A percentile compares a stretch with the other conserved stretches of the same genome.
These are phyloP conservation scores for Trachelus troglodyta DNA, from an alignment of 2,888 invertebrate species.

Conservation along the genomic window DNA sequence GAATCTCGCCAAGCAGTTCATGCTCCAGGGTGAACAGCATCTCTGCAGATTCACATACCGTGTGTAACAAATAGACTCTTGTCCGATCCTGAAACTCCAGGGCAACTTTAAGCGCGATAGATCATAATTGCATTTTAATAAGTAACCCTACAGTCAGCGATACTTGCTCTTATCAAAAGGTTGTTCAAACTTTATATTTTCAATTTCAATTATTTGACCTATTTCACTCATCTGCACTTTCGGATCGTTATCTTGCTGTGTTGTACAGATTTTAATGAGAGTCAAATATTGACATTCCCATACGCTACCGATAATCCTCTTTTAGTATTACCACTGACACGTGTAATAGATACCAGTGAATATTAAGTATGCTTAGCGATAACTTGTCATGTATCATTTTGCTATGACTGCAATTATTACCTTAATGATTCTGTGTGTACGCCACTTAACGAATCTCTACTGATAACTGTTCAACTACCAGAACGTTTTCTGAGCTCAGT, in stretches of 20 bases:
- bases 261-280: background rate
- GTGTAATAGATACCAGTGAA: background rate
- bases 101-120: slow-evolving; percentile 74
- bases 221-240: background rate
- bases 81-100: slow-evolving; percentile 58
- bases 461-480: background rate
- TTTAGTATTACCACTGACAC: background rate
- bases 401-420: slow-evolving; percentile 19
- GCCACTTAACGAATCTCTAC: slow-evolving; percentile 35
- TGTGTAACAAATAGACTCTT: slow-evolving; percentile 73
- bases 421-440: slow-evolving; percentile 37
- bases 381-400: background rate
- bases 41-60: slow-evolving; percentile 82
- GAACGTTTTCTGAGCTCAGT: background rate
- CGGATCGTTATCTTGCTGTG: background rate
- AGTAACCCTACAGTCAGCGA: slow-evolving; percentile 75
- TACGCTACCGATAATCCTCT: background rate
- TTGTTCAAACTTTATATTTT: no score
- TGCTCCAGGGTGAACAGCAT: slow-evolving; percentile 76
- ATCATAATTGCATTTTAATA: slow-evolving; percentile 76
- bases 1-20: slow-evolving; percentile 79
- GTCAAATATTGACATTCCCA: background rate
- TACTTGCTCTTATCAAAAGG: slow-evolving; percentile 53
- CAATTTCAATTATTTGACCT: no score
- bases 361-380: background rate